Evolutionary conservation across 2,888 invertebrate genomes (phyloP).

Genomic region (Sycophila texana): DNA sequence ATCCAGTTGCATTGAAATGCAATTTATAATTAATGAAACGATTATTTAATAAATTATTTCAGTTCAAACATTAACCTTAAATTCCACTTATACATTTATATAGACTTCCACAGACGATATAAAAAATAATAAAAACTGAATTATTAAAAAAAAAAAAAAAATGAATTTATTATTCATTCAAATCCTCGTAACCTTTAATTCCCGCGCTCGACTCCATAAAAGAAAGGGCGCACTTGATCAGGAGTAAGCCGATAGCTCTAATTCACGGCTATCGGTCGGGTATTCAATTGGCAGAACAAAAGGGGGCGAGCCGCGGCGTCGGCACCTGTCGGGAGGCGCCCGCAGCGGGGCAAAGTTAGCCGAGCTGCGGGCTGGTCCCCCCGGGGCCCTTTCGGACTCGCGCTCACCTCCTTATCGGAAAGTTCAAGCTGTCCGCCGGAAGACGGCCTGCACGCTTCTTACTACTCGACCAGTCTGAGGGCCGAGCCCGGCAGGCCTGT

Average conservation of each 20-base stretch:
- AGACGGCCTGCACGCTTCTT: neutral
- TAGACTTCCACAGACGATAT: too few relatives aligned
- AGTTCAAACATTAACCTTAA: too few relatives aligned
- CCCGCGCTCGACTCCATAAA: too few relatives aligned
- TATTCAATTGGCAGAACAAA: conserved; percentile 24
- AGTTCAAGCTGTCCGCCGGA: conserved; percentile 25
- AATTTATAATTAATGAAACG: too few relatives aligned
- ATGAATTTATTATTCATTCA: too few relatives aligned
- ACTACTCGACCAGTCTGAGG: neutral
- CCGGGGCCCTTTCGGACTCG: conserved; percentile 23
- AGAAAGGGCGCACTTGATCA: too few relatives aligned
- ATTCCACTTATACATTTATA: too few relatives aligned
- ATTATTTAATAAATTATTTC: too few relatives aligned
- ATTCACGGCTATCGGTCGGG: too few relatives aligned
- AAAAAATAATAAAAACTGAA: too few relatives aligned
- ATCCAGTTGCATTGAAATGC: too few relatives aligned
- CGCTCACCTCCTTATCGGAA: conserved; percentile 29
- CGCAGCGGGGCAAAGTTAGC: neutral
- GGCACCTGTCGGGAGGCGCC: neutral
- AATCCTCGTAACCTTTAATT: neutral
- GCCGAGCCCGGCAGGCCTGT: neutral
- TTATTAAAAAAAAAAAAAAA: neutral
- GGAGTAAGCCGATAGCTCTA: too few relatives aligned
- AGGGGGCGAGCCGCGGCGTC: neutral
- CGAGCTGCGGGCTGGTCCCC: conserved; percentile 2